Conservation (phyloP, 2,797 vertebrate species). For the Alfaro cultratus region DNA sequence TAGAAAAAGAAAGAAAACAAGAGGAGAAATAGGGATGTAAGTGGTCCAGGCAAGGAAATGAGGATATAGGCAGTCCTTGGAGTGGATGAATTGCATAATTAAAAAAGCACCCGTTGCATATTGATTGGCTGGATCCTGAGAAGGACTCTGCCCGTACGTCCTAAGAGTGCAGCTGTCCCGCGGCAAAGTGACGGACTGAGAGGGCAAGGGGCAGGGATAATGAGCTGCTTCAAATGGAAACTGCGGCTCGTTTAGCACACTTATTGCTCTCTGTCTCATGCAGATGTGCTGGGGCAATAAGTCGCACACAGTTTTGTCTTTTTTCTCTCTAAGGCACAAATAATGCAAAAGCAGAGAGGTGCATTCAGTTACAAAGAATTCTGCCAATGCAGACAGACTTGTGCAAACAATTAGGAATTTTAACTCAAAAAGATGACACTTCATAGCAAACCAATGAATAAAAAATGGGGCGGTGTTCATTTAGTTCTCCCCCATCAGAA, state of each 20-base stretch:
- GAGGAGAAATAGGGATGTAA: conserved; percentile 29
- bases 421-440: background rate
- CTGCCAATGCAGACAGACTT: background rate
- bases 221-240: conserved; percentile 50
- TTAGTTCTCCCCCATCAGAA: conserved; percentile 14
- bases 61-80: conserved; percentile 44
- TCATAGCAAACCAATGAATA: background rate
- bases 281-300: conserved; percentile 10
- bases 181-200: conserved; percentile 47
- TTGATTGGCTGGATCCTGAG: conserved; percentile 58
- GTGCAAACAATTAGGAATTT: background rate
- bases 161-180: conserved; percentile 43
- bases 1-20: conserved; percentile 46
- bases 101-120: conserved; percentile 58
- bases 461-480: background rate
- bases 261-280: conserved; percentile 29
- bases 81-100: conserved; percentile 70
- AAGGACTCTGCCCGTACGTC: conserved; percentile 46
- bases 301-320: background rate
- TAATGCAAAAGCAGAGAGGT: background rate
- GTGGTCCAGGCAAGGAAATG: conserved; percentile 28
- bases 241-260: conserved; percentile 27
- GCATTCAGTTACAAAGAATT: background rate
- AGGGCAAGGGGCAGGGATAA: conserved; percentile 55
- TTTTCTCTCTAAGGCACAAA: background rate